Conservation (phyloP, 2,113 vertebrate genomes). For the Campylomormyrus numenius region DNA sequence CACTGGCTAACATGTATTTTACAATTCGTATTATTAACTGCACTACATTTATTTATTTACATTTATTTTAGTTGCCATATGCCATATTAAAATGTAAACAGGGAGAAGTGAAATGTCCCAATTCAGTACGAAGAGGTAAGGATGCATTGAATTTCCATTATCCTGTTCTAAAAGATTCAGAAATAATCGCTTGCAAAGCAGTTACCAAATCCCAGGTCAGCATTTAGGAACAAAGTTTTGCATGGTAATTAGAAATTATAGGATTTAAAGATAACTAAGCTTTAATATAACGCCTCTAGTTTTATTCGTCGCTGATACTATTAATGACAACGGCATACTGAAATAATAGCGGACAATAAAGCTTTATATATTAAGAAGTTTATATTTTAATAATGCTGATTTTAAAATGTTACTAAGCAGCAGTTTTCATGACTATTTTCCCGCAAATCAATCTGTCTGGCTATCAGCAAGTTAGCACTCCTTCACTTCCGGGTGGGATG, state of each 20-base stretch:
- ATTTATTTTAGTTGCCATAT: too few relatives aligned
- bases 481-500: background rate
- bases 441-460: background rate
- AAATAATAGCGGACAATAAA: background rate
- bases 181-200: background rate
- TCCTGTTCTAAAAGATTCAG: background rate
- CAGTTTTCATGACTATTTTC: background rate
- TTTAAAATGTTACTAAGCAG: background rate
- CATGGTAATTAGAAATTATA: background rate
- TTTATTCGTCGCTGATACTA: background rate
- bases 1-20: background rate
- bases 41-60: background rate
- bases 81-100: background rate
- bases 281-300: background rate
- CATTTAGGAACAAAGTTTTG: background rate
- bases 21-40: background rate
- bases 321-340: background rate
- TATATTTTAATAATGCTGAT: background rate
- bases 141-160: background rate
- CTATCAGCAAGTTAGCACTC: background rate
- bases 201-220: background rate
- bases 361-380: background rate
- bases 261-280: background rate
- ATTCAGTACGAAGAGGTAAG: background rate
- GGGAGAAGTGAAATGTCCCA: background rate